phyloP scores from a whole-genome alignment of 2,113 vertebrate genomes.

The Phrynocephalus versicolor region DNA sequence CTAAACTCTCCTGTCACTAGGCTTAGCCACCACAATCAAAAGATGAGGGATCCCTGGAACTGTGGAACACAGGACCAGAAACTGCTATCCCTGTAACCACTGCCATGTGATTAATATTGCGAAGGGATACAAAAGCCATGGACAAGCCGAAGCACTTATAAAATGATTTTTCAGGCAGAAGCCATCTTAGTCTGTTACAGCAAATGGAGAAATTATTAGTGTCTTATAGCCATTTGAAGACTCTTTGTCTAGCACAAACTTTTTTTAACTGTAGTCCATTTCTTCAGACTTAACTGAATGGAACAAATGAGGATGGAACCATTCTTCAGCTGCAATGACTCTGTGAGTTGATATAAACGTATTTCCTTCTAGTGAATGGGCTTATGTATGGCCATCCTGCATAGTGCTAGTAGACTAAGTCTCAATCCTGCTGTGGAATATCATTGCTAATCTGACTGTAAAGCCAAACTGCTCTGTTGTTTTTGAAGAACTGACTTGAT shows the following conservation, averaged over 20 bases:
- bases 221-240: too few species aligned
- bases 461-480: not conserved
- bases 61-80: not conserved
- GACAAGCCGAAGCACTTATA: not conserved
- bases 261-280: too few species aligned
- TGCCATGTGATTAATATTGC: not conserved
- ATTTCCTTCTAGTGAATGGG: constrained; percentile 8
- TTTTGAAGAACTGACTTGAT: not conserved
- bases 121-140: constrained; percentile 1
- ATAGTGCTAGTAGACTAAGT: not conserved
- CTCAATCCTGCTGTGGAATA: not conserved
- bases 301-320: too few species aligned
- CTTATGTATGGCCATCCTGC: not conserved
- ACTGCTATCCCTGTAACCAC: not conserved
- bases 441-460: not conserved
- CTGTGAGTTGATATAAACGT: not conserved
- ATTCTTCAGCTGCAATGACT: too few species aligned
- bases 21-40: not conserved
- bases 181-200: too few species aligned
- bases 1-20: not conserved
- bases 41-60: not conserved
- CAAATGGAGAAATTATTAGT: too few species aligned
- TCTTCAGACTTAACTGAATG: too few species aligned
- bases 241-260: too few species aligned
- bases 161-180: not conserved